Evolutionary conservation across 2,797 vertebrate genomes (phyloP).

Genomic region (Phoxinus dragarum): DNA sequence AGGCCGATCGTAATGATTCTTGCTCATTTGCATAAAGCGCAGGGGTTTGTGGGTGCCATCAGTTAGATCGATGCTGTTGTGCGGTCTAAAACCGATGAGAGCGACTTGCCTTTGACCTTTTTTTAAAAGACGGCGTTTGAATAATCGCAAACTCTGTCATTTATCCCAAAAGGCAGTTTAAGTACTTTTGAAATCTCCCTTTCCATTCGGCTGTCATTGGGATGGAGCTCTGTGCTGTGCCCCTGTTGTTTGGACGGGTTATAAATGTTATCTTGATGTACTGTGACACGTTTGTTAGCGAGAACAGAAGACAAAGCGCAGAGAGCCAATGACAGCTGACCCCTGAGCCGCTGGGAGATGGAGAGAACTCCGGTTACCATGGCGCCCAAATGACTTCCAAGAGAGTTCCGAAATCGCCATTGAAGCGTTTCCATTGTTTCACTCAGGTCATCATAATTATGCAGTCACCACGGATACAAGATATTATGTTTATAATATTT

Average conservation of each 20-base stretch:
- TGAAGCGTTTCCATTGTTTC: slow-evolving; percentile 44
- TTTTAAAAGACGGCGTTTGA: background rate
- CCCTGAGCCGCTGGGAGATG: slow-evolving; percentile 48
- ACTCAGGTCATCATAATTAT: slow-evolving; percentile 50
- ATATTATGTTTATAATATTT: slow-evolving; percentile 31
- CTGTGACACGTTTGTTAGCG: slow-evolving; percentile 57
- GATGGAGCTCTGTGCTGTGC: slow-evolving; percentile 22
- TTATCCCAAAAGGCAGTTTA: slow-evolving; percentile 28
- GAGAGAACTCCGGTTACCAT: slow-evolving; percentile 58
- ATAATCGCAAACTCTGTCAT: slow-evolving; percentile 28
- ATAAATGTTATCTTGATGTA: slow-evolving; percentile 61
- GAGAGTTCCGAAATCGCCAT: slow-evolving; percentile 44
- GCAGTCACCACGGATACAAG: slow-evolving; percentile 44
- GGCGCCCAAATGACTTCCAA: slow-evolving; percentile 53
- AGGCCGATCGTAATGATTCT: slow-evolving; percentile 71
- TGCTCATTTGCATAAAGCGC: slow-evolving; percentile 65
- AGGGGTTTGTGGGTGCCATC: slow-evolving; percentile 33
- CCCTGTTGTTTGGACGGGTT: slow-evolving; percentile 46
- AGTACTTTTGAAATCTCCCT: slow-evolving; percentile 19
- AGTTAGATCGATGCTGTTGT: slow-evolving; percentile 54
- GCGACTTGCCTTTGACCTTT: slow-evolving; percentile 54
- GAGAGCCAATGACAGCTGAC: slow-evolving; percentile 56
- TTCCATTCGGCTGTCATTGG: slow-evolving; percentile 5
- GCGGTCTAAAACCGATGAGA: slow-evolving; percentile 53
- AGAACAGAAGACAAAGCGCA: slow-evolving; percentile 53